Evolutionary conservation across 2,888 invertebrate genomes (phyloP).

Genomic region (Elegia similella): DNA sequence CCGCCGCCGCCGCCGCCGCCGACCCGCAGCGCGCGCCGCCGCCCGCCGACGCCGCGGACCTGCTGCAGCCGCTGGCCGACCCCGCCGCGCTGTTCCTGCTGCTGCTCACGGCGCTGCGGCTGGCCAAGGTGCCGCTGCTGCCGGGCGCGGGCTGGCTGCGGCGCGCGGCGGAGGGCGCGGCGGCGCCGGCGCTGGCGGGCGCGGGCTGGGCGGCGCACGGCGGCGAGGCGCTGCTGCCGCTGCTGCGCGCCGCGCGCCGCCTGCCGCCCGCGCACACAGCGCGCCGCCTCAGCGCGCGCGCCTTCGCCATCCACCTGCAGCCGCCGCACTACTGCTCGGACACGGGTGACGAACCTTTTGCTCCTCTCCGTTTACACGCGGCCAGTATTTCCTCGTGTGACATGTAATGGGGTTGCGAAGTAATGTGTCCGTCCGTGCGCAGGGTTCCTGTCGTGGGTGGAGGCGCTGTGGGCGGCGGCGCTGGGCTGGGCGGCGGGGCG

Average conservation of each 20-base stretch:
- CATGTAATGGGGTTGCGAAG: no score
- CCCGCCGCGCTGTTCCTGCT: constrained; percentile 82
- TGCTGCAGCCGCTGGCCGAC: constrained; percentile 85
- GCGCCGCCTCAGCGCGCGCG: constrained; percentile 27
- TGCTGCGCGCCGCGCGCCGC: constrained; percentile 33
- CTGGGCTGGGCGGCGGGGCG: constrained; percentile 36
- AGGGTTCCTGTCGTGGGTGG: constrained; percentile 47
- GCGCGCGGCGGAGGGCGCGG: constrained; percentile 34
- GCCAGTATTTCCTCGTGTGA: no score
- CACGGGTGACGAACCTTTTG: constrained; percentile 39
- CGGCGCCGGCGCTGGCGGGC: constrained; percentile 22
- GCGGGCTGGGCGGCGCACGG: constrained; percentile 35
- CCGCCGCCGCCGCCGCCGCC: constrained; percentile 84
- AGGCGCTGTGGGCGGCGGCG: constrained; percentile 51
- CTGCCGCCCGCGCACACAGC: constrained; percentile 35
- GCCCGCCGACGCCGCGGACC: constrained; percentile 86
- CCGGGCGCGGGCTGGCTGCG: constrained; percentile 34
- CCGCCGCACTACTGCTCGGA: constrained; percentile 60
- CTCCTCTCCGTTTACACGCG: no score
- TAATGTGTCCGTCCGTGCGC: no score
- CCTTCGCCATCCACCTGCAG: constrained; percentile 43
- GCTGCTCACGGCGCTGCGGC: constrained; percentile 53
- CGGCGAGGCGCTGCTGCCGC: constrained; percentile 36
- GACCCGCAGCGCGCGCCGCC: constrained; percentile 84
- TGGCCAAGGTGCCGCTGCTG: constrained; percentile 31